Evolutionary conservation across 92 coral and sea anemone genomes (phyloP), one percentile per base, ranked within the genome.

Genomic region (Plumapathes pennacea): DNA sequence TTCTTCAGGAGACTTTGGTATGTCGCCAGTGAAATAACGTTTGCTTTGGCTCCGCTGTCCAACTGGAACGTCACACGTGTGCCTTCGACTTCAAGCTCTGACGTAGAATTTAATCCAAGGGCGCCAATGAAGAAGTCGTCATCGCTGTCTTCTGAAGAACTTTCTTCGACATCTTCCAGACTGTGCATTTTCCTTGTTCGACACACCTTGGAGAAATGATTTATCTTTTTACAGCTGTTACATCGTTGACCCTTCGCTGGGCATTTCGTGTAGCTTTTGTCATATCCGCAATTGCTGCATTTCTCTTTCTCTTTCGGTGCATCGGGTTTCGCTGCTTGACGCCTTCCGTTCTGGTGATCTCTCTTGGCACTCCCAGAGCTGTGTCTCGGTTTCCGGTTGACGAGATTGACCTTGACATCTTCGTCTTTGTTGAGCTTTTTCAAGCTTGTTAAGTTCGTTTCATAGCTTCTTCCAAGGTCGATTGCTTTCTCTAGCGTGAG

Each of bases 361-460:
- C n/a, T n/a, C n/a, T n/a, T n/a, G n/a, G n/a, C n/a, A n/a, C n/a
- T n/a, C n/a, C n/a, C n/a, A n/a, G n/a, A n/a, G n/a, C n/a, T n/a
- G n/a, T n/a, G n/a, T n/a, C n/a, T n/a, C n/a, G n/a, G n/a, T n/a
- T n/a, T n/a, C n/a, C n/a, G n/a, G n/a, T n/a, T n/a, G n/a, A n/a
- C n/a, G n/a, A n/a, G n/a, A n/a, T 44, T 23, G 24, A 64, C 46
- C 21, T 45, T 63, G 18, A 38, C 46, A 38, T 50, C 47, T 64
- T 48, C 61, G 32, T 64, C 24, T 32, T 11, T 64, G 47, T 36
- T 32, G 32, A 60, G 68, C 41, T 60, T 60, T 39, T 60, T 60
- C 23, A 60, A 32, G 40, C 68, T 65, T 38, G 29, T 31, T 32
- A 36, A 40, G 26, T 50, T 50, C 21, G 38, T 64, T 64, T 64